These are phyloP conservation scores for Eciton burchellii DNA, from an alignment of 1,140 invertebrate species.

Conservation along the genomic window DNA sequence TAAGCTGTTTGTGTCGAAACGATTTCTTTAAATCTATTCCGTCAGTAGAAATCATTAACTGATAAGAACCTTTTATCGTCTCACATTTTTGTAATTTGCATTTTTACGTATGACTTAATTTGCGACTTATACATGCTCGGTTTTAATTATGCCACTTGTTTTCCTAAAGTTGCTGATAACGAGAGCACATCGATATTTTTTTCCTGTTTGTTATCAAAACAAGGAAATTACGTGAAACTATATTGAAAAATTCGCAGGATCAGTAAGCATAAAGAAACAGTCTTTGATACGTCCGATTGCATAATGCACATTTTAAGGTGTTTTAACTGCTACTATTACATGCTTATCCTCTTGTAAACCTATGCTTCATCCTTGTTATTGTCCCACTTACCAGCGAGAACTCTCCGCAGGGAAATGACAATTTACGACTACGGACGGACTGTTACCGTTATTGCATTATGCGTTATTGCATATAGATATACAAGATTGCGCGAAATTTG, in stretches of 20 bases:
- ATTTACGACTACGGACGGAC: too few relatives aligned
- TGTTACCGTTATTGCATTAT: too few relatives aligned
- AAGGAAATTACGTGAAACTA: constrained; percentile 9
- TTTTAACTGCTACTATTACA: constrained; percentile 1
- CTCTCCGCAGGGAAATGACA: too few relatives aligned
- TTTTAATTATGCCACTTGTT: background rate
- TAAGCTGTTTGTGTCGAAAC: background rate
- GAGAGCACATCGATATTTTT: background rate
- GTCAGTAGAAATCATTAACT: background rate
- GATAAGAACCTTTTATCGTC: background rate
- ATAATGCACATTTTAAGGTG: background rate
- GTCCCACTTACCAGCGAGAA: too few relatives aligned
- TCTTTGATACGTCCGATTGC: constrained; percentile 4
- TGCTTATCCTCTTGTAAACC: too few relatives aligned
- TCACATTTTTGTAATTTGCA: background rate
- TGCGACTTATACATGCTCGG: background rate
- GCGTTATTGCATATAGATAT: too few relatives aligned
- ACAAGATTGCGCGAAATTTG: too few relatives aligned
- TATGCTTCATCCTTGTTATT: too few relatives aligned
- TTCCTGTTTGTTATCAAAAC: background rate
- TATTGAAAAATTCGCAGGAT: background rate
- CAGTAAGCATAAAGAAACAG: background rate
- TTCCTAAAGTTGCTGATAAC: background rate
- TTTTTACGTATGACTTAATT: background rate
- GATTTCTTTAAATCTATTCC: background rate